Evolutionary conservation across 2,113 vertebrate species (phyloP).

Genomic region (Orthonyx spaldingii): DNA sequence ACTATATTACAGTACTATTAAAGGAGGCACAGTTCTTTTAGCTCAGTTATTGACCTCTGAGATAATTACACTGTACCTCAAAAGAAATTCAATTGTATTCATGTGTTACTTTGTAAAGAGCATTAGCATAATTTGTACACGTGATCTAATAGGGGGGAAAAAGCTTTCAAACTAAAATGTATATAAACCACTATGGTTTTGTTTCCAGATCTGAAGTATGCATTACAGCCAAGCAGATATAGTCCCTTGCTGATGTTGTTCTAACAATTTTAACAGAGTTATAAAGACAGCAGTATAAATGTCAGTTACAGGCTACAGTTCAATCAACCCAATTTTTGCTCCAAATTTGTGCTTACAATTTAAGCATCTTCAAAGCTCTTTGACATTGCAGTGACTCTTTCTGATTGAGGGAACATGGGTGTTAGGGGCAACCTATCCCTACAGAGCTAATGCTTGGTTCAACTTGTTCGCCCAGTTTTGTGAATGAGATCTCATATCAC

Average conservation of each 20-base stretch:
- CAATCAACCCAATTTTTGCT: not conserved
- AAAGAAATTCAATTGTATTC: slow-evolving; percentile 15
- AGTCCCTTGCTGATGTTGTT: not conserved
- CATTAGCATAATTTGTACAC: not conserved
- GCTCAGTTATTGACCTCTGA: slow-evolving; percentile 24
- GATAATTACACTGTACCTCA: slow-evolving; percentile 34
- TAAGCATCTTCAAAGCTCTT: not conserved
- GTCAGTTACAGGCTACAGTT: not conserved
- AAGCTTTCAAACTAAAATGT: not conserved
- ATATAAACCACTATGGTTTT: not conserved
- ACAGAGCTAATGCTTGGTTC: not conserved
- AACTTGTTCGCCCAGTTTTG: not conserved
- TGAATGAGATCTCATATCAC: not conserved
- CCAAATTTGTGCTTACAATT: not conserved
- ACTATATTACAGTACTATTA: not conserved
- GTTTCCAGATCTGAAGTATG: not conserved
- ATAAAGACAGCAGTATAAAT: not conserved
- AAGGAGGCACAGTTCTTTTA: not conserved
- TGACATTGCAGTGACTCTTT: not conserved
- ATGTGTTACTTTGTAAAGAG: slow-evolving; percentile 6
- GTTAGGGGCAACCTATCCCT: not conserved
- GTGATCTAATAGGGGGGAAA: not conserved
- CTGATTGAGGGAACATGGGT: not conserved
- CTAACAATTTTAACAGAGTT: not conserved
- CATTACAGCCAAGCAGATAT: not conserved